Base-by-base conservation (phyloP, 2,113 vertebrate genomes). In the Dromaius novaehollandiae region DNA sequence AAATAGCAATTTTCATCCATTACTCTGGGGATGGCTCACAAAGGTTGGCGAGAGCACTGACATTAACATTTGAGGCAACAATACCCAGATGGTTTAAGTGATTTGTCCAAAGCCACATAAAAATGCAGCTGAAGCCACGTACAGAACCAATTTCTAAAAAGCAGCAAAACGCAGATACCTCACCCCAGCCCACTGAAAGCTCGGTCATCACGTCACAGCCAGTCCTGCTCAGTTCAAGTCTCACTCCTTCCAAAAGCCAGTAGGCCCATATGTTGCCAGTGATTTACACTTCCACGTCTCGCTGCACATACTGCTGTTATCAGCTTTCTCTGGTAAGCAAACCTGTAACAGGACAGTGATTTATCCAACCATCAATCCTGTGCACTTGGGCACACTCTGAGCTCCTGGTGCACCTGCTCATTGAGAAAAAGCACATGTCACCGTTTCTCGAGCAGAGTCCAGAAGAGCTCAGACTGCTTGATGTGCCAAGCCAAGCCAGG, bases 1-100 rank as follows among this genome's bases (percentile, higher is more conserved):
- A 83, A 81, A 81, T 32, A 94, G 76, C 85, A 86, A 60, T 93
- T 95, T 96, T 93, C 93, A 94, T 64, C 91, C 60, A 91, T 95
- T 88, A 89, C 81, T 82, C 8, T 80, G 86, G 46, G 21, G 46
- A 81, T 40, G 69, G 64, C 53, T 93, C 86, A 90, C 93, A 90
- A 75, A 91, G 64, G 24, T 34, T 93, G 88, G 60, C 5, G 19
- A 90, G 71, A 92, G 70, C 82, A 94, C 63, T 88, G 86, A 82
- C 42, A 10, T 42, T 93, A 88, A 46, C 91, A 95, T 96, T 96
- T 96, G 86, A 95, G 91, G 94, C 89, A 93, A 95, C 5, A 0
- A 79, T 81, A 71, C 93, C 82, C 73, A 81, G 51, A 81, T 71
- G 94, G 89, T 87, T 94, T 81, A 94, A 78, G 85, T 22, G 11